These are phyloP conservation scores for Pachliopta kotzebuea DNA, from an alignment of 2,888 invertebrate genomes.

Conservation along the genomic window DNA sequence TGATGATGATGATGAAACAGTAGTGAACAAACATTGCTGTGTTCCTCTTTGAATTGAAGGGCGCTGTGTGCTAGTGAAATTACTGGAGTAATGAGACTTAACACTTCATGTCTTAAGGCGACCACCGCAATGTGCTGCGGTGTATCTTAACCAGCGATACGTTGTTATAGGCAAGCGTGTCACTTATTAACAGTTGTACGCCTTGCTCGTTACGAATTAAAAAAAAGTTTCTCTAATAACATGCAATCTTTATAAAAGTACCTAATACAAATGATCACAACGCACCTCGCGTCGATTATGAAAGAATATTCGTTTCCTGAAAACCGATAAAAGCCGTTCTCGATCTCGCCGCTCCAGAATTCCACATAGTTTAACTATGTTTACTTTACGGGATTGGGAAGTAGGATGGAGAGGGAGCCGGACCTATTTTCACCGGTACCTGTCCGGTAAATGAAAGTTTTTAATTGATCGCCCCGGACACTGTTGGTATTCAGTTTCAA, in stretches of 20 bases:
- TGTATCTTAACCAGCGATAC: no score
- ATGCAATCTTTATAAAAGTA: neutral
- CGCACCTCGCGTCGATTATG: neutral
- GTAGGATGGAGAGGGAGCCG: conserved; percentile 11
- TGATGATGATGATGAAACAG: no score
- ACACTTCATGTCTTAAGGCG: no score
- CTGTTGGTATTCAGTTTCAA: conserved; percentile 18
- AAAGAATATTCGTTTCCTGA: conserved; percentile 13
- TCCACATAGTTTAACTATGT: conserved; percentile 48
- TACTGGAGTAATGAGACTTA: no score
- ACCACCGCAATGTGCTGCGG: no score
- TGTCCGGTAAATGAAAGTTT: conserved; percentile 24
- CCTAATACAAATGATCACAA: neutral
- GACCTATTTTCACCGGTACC: conserved; percentile 13
- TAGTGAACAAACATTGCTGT: no score
- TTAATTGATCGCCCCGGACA: conserved; percentile 25
- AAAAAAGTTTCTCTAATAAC: neutral
- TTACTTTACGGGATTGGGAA: conserved; percentile 40
- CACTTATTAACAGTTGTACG: no score
- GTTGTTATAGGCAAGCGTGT: no score
- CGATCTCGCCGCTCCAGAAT: conserved; percentile 41
- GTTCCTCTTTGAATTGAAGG: no score
- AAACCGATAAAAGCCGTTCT: conserved; percentile 14
- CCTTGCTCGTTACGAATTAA: no score
- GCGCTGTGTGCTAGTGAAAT: no score